Evolutionary conservation across 2,113 vertebrate species (phyloP).

Genomic region (Nyctereutes procyonoides): DNA sequence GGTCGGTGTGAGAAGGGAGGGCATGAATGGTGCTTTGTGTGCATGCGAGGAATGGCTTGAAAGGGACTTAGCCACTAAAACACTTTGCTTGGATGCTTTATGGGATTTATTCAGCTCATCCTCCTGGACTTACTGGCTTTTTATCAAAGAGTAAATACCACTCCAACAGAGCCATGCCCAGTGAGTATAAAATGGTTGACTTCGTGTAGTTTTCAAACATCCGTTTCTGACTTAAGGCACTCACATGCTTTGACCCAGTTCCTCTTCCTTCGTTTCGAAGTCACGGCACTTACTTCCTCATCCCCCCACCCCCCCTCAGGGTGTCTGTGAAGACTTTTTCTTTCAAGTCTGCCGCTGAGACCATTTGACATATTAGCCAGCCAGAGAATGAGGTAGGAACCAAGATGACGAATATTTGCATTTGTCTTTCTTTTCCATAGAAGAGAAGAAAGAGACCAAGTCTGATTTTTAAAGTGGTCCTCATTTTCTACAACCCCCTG

Average conservation of each 20-base stretch:
- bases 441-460: constrained; percentile 72
- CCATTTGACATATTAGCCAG: constrained; percentile 71
- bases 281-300: not conserved
- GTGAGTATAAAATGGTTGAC: not conserved
- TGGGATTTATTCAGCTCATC: not conserved
- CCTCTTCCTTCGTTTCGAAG: not conserved
- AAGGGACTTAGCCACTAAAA: not conserved
- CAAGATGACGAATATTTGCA: constrained; percentile 53
- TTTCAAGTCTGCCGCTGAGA: constrained; percentile 40
- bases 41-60: not conserved
- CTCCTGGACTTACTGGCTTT: not conserved
- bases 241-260: not conserved
- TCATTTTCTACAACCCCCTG: not conserved
- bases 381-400: constrained; percentile 44
- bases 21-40: not conserved
- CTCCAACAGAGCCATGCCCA: not conserved
- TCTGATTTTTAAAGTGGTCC: constrained; percentile 70
- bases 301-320: not conserved
- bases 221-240: not conserved
- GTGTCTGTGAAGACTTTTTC: not conserved
- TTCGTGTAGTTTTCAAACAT: not conserved
- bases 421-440: constrained; percentile 53
- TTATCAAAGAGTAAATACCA: not conserved
- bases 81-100: not conserved
- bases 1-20: not conserved